Percentiles rank a stretch among this genome's conserved stretches.
Evolutionary conservation across 2,888 invertebrate genomes (phyloP).

Genomic region (Hirtodrosophila confusa): DNA sequence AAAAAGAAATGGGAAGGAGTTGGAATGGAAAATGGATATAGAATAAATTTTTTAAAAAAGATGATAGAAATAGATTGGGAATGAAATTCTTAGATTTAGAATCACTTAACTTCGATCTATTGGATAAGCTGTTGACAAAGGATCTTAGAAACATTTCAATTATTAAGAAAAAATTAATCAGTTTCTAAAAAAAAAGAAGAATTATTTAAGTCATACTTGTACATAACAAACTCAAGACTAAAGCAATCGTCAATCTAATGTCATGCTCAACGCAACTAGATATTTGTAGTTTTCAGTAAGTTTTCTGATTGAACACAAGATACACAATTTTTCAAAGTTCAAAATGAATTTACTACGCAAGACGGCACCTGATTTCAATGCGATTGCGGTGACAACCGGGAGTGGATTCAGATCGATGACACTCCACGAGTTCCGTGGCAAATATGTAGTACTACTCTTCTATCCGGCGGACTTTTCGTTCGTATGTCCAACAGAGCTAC

Average conservation of each 20-base stretch:
- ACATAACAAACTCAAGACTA: background rate
- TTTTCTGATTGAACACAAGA: background rate
- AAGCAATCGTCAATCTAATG: background rate
- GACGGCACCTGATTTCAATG: slow-evolving; percentile 51
- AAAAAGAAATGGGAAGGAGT: too few relatives aligned
- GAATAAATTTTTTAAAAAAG: too few relatives aligned
- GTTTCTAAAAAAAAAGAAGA: too few relatives aligned
- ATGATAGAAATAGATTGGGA: too few relatives aligned
- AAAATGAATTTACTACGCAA: slow-evolving; percentile 48
- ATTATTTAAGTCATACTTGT: background rate
- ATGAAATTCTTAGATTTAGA: too few relatives aligned
- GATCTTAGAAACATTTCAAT: too few relatives aligned
- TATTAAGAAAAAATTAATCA: too few relatives aligned
- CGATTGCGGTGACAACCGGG: slow-evolving; percentile 37
- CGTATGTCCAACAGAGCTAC: slow-evolving; percentile 96
- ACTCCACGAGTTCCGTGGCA: slow-evolving; percentile 90
- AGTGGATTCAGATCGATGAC: slow-evolving; percentile 67
- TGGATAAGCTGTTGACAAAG: too few relatives aligned
- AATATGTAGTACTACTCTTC: slow-evolving; percentile 94
- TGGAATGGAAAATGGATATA: too few relatives aligned
- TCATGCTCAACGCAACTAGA: slow-evolving; percentile 1
- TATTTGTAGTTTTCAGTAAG: background rate
- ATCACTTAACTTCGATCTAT: too few relatives aligned
- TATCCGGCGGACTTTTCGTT: slow-evolving; percentile 95
- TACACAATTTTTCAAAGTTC: background rate